Conservation (phyloP, 2,113 vertebrate species). For the Crocuta crocuta region DNA sequence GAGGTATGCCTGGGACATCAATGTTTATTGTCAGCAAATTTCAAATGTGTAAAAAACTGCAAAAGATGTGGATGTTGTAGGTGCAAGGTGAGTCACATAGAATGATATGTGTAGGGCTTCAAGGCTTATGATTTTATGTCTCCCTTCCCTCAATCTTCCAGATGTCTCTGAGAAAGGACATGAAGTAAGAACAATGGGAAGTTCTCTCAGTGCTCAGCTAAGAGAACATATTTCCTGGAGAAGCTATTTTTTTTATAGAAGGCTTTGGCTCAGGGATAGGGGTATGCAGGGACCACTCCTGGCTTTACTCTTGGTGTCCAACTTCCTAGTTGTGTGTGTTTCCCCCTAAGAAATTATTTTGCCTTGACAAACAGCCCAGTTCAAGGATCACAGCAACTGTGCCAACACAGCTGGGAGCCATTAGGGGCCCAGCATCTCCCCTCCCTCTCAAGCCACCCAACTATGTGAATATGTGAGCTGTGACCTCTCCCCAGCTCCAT, state of each 20-base stretch:
- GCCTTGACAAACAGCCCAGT: constrained; percentile 68
- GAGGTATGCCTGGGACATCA: not conserved
- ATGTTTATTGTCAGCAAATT: constrained; percentile 46
- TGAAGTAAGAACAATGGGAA: not conserved
- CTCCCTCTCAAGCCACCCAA: constrained; percentile 59
- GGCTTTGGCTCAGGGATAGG: not conserved
- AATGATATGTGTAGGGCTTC: not conserved
- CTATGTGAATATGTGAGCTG: constrained; percentile 57
- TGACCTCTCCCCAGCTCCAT: constrained; percentile 36
- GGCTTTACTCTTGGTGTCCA: constrained; percentile 56
- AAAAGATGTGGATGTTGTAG: not conserved
- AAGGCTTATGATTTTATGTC: not conserved
- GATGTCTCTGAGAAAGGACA: constrained; percentile 5
- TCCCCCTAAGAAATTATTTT: constrained; percentile 61
- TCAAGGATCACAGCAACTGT: constrained; percentile 49
- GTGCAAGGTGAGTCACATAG: not conserved
- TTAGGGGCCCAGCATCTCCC: constrained; percentile 60
- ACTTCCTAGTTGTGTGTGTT: constrained; percentile 60
- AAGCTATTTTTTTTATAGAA: constrained; percentile 48
- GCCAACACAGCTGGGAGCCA: constrained; percentile 82
- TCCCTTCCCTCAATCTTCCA: not conserved
- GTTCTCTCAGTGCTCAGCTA: not conserved
- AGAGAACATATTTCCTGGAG: constrained; percentile 36
- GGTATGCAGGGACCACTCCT: not conserved
- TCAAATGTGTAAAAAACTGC: not conserved